A percentile compares a stretch with the other conserved stretches of the same genome.
These are phyloP conservation scores for Petrocephalus zakoni DNA, from an alignment of 2,113 vertebrate genomes.

Conservation along the genomic window DNA sequence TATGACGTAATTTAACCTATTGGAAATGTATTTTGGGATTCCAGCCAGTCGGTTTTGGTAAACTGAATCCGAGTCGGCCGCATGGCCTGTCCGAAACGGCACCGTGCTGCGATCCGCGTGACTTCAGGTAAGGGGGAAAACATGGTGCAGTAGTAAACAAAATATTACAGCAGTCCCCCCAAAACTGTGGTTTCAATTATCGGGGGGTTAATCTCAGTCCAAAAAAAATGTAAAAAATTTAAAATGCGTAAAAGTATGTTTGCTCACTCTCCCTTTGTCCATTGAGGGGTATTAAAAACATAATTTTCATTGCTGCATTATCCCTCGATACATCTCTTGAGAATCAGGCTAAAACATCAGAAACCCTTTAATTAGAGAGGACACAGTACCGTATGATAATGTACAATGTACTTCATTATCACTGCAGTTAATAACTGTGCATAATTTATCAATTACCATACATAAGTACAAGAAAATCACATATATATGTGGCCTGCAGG, in stretches of 20 bases:
- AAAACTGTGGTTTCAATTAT: too few species aligned
- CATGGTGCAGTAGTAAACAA: not conserved
- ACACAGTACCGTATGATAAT: not conserved
- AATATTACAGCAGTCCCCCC: not conserved
- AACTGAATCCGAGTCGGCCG: not conserved
- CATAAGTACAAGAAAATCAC: not conserved
- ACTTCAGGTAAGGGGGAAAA: not conserved
- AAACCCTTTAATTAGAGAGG: not conserved
- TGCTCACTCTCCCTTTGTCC: not conserved
- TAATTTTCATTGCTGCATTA: not conserved
- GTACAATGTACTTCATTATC: not conserved
- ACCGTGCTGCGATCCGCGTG: not conserved
- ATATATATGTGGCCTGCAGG: not conserved
- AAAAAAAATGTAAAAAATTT: not conserved
- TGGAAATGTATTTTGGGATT: not conserved
- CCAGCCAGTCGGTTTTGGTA: not conserved
- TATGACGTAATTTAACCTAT: not conserved
- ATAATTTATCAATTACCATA: not conserved
- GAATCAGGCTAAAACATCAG: not conserved
- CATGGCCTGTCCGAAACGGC: not conserved
- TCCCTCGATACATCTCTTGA: not conserved
- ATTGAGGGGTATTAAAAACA: not conserved
- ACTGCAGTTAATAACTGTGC: not conserved
- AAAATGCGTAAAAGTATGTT: not conserved
- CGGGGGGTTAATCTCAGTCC: too few species aligned